Evolutionary conservation across 2,888 invertebrate genomes (phyloP), one percentile per base, ranked within the genome.

Genomic region (Pomacea canaliculata): DNA sequence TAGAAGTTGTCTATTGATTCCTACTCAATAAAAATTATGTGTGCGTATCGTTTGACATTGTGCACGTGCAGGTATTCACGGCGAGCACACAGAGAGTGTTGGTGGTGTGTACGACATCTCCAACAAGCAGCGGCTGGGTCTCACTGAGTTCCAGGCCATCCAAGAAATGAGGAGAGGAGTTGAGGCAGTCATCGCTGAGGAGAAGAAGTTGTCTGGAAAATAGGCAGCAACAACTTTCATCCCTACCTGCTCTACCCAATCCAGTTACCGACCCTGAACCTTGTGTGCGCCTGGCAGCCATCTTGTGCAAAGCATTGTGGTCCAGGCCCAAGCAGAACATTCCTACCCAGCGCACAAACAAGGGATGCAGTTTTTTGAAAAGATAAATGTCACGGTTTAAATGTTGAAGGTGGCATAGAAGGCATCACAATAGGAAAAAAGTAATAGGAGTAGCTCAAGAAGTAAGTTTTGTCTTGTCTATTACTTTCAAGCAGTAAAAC

Each of bases 151-250:
- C 62, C 80, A 83, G 59, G 84, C 85, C 70, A 85, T 88, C 10
- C 80, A 83, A 56, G 85, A 85, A 76, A 86, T 88, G 84, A 78
- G 83, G 73, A 76, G 80, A 19, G 87, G 88, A 51, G 87, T 88
- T 10, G 73, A 78, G 69, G 80, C 78, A 0, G 78, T 80, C 73
- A 78, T 80, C 46, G 69, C 56, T 3, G 69, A 77, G 56, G 80
- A 80, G 66, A 76, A 74, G 73, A 73, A 75, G 65, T 67, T 80
- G 37, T 27, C 91, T 97, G 97, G 83, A 97, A 98, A 92, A 91
- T 97, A 76, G 98, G 98, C 27, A n/a, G 23, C 12, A 7, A 23
- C 23, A 12, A 23, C 63, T 10, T 3, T 37, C 3, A 37, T 5
- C 37, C 37, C 27, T 19, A 2, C 10, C 27, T 63, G 2, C n/a